Evolutionary conservation across 2,113 vertebrate species (phyloP), one percentile per base, ranked within the genome.

Genomic region (Anas platyrhynchos): DNA sequence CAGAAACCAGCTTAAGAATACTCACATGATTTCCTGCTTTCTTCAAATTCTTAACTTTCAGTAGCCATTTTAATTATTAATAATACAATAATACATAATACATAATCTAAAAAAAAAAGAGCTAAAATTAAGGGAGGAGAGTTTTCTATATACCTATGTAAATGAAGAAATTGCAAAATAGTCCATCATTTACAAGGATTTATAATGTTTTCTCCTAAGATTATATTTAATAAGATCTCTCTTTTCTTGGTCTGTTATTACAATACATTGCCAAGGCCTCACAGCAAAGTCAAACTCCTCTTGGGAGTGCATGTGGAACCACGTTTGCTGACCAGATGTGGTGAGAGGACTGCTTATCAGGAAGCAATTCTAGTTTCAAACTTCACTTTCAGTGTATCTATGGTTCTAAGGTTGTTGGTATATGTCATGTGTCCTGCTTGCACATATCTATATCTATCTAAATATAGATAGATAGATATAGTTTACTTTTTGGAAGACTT

Each of bases 11-110:
- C 74, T 0, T 63, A 90, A 92, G 90, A 32, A 94, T 93, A 54
- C 98, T 98, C 32, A 41, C 59, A 38, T 87, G 97, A 27, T 86
- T 83, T 92, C 34, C 34, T 26, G 41, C 52, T 90, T 80, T 58
- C 55, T 90, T 25, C 15, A 80, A 66, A 68, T 69, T 72, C 48
- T 79, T 83, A 69, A 36, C 15, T 73, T 88, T 86, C 32, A 46
- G 55, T 74, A 71, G 50, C 5, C 27, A 6, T 74, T 95, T 86
- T 71, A 67, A 41, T 17, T 41, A 67, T 52, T 41, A 93, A 77
- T 67, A 38, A 54, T 27, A 67, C 83, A 90, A 63, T 85, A 4
- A 54, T 83, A 79, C 36, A 59, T 85, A 4, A 54, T 79, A 79
- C 36, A 59, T 90, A 81, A 67, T 78, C 20, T 78, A 41, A 41